Conservation (phyloP, 2,113 vertebrate species). For the Cichladusa arquata region DNA sequence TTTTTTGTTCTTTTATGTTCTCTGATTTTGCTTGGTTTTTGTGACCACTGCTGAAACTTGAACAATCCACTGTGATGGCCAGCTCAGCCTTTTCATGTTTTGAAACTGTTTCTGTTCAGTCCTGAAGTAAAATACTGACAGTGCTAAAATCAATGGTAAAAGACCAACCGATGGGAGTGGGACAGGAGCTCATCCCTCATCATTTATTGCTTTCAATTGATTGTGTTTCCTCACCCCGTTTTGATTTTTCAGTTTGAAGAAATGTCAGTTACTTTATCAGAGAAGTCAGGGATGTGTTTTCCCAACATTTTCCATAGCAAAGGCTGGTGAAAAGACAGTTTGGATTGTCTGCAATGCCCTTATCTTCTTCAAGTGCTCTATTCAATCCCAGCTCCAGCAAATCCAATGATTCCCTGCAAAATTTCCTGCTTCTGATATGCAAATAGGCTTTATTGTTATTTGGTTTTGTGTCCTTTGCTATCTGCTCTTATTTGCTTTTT, state of each 20-base stretch:
- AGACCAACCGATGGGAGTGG: background rate
- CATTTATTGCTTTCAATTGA: slow-evolving; percentile 11
- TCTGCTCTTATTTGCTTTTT: slow-evolving; percentile 8
- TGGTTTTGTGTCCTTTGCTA: background rate
- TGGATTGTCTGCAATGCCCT: background rate
- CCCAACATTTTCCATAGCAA: background rate
- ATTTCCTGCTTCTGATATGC: background rate
- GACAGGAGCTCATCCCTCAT: background rate
- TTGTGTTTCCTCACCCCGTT: background rate
- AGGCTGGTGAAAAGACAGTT: background rate
- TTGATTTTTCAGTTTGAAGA: slow-evolving; percentile 34
- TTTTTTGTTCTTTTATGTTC: background rate
- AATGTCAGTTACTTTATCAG: background rate
- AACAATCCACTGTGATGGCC: background rate
- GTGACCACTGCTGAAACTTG: background rate
- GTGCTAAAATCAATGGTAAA: background rate
- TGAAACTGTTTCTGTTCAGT: background rate
- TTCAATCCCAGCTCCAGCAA: background rate
- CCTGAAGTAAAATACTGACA: background rate
- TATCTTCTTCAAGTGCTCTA: background rate
- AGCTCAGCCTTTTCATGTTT: background rate
- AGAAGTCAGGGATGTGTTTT: background rate
- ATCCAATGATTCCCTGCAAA: background rate
- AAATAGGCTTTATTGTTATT: background rate
- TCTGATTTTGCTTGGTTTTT: background rate